Base-by-base conservation (phyloP, 1,140 invertebrate species). In the Plutomurus gul region DNA sequence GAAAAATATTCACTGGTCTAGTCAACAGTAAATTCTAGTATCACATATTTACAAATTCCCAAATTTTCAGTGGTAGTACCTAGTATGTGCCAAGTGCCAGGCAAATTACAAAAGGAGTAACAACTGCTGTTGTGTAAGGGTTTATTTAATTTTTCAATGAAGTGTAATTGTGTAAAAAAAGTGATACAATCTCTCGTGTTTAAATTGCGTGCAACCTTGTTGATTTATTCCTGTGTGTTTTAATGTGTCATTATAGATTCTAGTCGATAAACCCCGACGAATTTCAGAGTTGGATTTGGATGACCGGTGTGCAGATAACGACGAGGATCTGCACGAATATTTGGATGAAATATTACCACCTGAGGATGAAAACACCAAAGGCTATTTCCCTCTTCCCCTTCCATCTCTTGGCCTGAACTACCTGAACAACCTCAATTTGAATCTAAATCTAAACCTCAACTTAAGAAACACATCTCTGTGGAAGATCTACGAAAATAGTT, bases 401-500 rank as follows among this genome's bases (percentile, higher is more conserved):
- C 81, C 77, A 8, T 76, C 77, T 0, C 43, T 79, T 1, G 81
- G 81, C 36, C 75, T 82, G 22, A 80, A 83, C 43, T 79, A 80
- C 36, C 46, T 76, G 18, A 83, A 83, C 27, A 78, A 80, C 25
- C 30, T 83, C 20, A 80, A 80, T 51, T 30, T 81, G 3, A 77
- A 75, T 72, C 60, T 83, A 33, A 83, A 75, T 37, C n/a, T 77
- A 10, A 79, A 78, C 27, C 36, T 77, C 5, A 80, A 80, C 47
- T 27, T 83, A 10, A 56, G 75, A 13, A 80, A 81, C 22, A 79
- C 82, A 1, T 71, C 79, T 8, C 20, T 83, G 8, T 83, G 82
- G 82, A 79, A 75, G 51, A 79, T 83, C 11, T 83, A 83, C 20
- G 82, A 83, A 49, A 81, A 81, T 36, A 65, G 39, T 56, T 73